These are phyloP conservation scores for Ophraella communa DNA, from an alignment of 2,888 invertebrate species.

Conservation along the genomic window DNA sequence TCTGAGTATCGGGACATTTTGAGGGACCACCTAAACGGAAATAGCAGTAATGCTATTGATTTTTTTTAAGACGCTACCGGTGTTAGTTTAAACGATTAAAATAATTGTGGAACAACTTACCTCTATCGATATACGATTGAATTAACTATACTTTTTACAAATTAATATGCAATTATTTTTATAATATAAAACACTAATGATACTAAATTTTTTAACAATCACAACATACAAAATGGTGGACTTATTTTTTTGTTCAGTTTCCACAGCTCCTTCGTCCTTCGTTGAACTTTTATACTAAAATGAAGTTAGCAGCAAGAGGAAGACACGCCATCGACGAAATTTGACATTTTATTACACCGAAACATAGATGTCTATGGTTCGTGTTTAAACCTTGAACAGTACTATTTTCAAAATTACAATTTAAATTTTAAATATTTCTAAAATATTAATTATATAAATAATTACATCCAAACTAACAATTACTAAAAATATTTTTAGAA, in stretches of 20 bases:
- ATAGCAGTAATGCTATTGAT: slow-evolving; percentile 35
- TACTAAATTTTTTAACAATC: background rate
- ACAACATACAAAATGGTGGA: slow-evolving; percentile 12
- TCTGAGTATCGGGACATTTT: slow-evolving; percentile 82
- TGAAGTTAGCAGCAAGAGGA: background rate
- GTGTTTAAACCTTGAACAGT: no score
- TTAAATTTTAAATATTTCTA: no score
- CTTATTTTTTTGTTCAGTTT: background rate
- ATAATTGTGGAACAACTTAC: slow-evolving; percentile 6
- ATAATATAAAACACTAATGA: background rate
- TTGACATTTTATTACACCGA: background rate
- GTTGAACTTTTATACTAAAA: background rate
- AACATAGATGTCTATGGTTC: no score
- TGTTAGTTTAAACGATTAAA: background rate
- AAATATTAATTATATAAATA: no score
- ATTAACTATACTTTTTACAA: background rate
- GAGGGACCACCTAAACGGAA: slow-evolving; percentile 13
- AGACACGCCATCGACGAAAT: background rate
- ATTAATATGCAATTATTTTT: background rate
- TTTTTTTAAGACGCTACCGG: slow-evolving; percentile 33
- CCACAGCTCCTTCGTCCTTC: background rate
- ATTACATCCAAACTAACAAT: no score
- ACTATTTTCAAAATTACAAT: no score
- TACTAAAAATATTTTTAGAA: no score
- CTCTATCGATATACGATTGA: background rate